phyloP scores from a whole-genome alignment of 2,113 vertebrate genomes.

The sheep (Ovis aries) region DNA sequence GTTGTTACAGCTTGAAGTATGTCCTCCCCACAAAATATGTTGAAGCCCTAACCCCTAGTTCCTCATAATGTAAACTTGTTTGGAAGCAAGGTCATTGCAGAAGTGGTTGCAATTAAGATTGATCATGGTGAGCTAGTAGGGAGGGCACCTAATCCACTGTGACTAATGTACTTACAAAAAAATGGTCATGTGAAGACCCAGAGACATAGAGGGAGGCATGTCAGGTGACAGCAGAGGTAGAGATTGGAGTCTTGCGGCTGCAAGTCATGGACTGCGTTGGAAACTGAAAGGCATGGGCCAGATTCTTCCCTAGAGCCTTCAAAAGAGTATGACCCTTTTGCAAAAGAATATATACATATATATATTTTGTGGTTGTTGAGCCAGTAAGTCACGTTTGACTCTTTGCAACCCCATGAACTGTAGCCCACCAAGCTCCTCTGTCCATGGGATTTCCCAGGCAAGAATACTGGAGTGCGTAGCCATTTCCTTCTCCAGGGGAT shows the following conservation, averaged over 20 bases:
- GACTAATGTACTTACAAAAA: neutral
- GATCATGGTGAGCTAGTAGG: neutral
- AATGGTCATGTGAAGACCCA: neutral
- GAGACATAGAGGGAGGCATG: neutral
- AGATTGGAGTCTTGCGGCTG: neutral
- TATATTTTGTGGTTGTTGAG: neutral
- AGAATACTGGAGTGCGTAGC: neutral
- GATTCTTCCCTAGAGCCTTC: neutral
- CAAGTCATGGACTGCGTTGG: neutral
- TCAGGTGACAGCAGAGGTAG: neutral
- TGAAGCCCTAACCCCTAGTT: neutral
- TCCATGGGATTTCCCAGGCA: neutral
- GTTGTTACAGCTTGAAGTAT: neutral
- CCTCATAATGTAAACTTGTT: neutral
- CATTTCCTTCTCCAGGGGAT: neutral
- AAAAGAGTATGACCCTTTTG: neutral
- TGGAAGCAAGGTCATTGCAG: neutral
- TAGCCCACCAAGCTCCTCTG: neutral
- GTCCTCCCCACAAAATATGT: too few relatives aligned
- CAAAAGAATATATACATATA: neutral
- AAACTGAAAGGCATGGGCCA: neutral
- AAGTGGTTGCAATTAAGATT: neutral
- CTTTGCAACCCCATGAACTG: neutral
- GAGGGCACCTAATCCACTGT: neutral
- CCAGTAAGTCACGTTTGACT: neutral